Conservation (phyloP, 2,888 invertebrate genomes). For the Vandiemenella viatica region DNA sequence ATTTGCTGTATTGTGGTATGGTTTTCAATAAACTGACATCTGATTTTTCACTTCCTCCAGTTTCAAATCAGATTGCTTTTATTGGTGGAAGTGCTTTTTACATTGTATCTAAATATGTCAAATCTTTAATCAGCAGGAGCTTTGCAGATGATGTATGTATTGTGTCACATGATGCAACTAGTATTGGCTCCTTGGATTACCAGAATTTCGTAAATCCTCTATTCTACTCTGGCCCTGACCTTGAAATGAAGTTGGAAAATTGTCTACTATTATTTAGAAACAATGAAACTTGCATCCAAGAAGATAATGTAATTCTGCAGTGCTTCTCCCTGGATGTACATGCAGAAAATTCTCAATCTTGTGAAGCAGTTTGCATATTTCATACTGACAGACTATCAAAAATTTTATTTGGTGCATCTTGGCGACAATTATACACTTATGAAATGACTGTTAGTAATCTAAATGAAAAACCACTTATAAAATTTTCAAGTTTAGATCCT, state of each 20-base stretch:
- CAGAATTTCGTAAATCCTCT: too few relatives aligned
- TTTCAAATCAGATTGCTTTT: conserved; percentile 8
- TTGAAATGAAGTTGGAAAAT: too few relatives aligned
- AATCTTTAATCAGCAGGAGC: too few relatives aligned
- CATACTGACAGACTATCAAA: conserved; percentile 8
- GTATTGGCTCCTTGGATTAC: too few relatives aligned
- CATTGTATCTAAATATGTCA: not conserved
- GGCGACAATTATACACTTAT: conserved; percentile 17
- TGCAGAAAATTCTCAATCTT: too few relatives aligned
- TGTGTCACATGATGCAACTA: too few relatives aligned
- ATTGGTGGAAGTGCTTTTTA: conserved; percentile 5
- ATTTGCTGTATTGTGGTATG: conserved; percentile 11
- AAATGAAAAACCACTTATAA: conserved; percentile 1
- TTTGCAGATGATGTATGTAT: too few relatives aligned
- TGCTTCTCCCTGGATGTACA: too few relatives aligned
- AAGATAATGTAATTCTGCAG: too few relatives aligned
- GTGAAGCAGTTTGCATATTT: conserved; percentile 4
- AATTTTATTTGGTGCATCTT: conserved; percentile 15
- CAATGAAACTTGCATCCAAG: too few relatives aligned
- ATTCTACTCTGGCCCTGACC: too few relatives aligned
- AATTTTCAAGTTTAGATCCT: conserved; percentile 18
- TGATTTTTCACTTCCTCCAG: conserved; percentile 11
- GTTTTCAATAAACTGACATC: conserved; percentile 7
- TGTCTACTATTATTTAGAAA: too few relatives aligned
- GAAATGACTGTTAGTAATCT: not conserved